These are phyloP conservation scores for Micromesistius poutassou DNA, from an alignment of 2,797 vertebrate species.

Conservation along the genomic window DNA sequence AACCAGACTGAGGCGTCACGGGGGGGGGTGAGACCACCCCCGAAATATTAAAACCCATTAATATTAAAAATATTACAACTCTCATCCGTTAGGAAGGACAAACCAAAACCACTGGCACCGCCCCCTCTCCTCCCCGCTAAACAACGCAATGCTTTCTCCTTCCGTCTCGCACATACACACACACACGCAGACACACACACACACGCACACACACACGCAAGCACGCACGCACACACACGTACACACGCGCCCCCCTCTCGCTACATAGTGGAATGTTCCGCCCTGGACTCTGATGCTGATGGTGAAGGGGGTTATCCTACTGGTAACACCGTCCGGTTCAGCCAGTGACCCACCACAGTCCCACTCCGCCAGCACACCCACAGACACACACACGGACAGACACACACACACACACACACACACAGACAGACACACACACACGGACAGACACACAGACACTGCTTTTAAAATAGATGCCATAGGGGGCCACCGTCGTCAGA, in stretches of 20 bases:
- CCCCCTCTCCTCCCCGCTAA: not conserved
- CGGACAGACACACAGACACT: slow-evolving; percentile 28
- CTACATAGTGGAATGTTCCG: slow-evolving; percentile 4
- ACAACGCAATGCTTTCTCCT: not conserved
- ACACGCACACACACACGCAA: too few relatives aligned
- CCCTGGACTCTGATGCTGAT: not conserved
- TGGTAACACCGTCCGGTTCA: not conserved
- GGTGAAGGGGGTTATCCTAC: not conserved
- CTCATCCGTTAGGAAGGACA: not conserved
- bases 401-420: slow-evolving; percentile 21
- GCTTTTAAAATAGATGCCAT: slow-evolving; percentile 23
- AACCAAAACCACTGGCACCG: not conserved
- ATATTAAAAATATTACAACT: not conserved
- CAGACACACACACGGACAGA: slow-evolving; percentile 44
- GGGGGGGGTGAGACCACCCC: not conserved
- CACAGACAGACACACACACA: slow-evolving; percentile 8
- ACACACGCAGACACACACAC: not conserved
- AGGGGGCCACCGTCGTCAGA: slow-evolving; percentile 71
- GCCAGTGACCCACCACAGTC: not conserved
- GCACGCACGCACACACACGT: not conserved
- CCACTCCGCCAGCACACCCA: slow-evolving; percentile 22
- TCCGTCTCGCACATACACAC: not conserved
- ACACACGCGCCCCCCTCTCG: not conserved
- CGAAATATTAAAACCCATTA: not conserved
- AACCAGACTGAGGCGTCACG: not conserved